Evolutionary conservation across 2,113 vertebrate species (phyloP).

Genomic region (Cyanocitta stelleri): DNA sequence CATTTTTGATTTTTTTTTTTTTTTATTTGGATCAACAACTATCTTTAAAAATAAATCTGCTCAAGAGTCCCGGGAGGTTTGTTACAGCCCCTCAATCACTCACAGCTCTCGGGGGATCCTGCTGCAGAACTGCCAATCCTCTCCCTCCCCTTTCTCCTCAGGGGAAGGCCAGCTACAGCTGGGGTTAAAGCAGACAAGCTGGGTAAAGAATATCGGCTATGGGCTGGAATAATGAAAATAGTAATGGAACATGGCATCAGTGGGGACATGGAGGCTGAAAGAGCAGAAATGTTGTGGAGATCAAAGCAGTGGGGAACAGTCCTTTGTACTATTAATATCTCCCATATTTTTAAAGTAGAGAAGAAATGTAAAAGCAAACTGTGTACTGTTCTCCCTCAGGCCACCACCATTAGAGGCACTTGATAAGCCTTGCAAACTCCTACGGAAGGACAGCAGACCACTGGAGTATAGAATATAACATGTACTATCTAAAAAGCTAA

Average conservation of each 20-base stretch:
- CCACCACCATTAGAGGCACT: slow-evolving; percentile 59
- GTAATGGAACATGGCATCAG: slow-evolving; percentile 32
- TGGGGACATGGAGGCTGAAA: slow-evolving; percentile 28
- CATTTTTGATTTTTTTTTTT: not conserved
- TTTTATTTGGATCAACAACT: not conserved
- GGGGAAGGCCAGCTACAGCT: not conserved
- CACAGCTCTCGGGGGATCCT: not conserved
- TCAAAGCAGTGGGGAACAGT: slow-evolving; percentile 61
- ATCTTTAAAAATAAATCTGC: not conserved
- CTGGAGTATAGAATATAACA: slow-evolving; percentile 25
- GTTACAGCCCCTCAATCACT: not conserved
- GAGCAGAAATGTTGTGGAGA: slow-evolving; percentile 35
- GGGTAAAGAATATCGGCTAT: not conserved
- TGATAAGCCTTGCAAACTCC: slow-evolving; percentile 36
- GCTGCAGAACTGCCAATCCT: not conserved
- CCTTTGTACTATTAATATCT: slow-evolving; percentile 56
- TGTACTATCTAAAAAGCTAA: slow-evolving; percentile 48
- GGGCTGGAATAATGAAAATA: slow-evolving; percentile 16
- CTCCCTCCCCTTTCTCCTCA: not conserved
- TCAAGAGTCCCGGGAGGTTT: not conserved
- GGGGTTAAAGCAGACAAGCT: not conserved
- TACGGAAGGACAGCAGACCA: not conserved
- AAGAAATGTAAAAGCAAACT: slow-evolving; percentile 58
- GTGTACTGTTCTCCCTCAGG: slow-evolving; percentile 53
- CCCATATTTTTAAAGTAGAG: slow-evolving; percentile 50